Conservation (phyloP, 2,888 invertebrate genomes). For the Drosophila anomalipes region DNA sequence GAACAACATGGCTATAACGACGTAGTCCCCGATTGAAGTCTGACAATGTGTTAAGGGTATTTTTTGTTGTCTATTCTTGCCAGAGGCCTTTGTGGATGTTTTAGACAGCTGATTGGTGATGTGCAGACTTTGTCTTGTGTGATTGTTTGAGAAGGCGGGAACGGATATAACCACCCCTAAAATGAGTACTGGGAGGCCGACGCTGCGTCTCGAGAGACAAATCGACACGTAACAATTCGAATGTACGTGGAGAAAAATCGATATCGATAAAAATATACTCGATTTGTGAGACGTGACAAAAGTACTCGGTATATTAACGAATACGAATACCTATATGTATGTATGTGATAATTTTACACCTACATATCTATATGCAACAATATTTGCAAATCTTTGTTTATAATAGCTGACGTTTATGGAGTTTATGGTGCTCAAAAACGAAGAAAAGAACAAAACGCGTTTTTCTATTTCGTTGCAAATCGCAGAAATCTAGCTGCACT, state of each 20-base stretch:
- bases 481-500: slow-evolving; percentile 21
- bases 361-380: slow-evolving; percentile 67
- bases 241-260: slow-evolving; percentile 1
- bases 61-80: neutral
- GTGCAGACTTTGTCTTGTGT: neutral
- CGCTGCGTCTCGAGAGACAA: neutral
- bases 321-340: slow-evolving; percentile 36
- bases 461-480: slow-evolving; percentile 33
- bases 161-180: neutral
- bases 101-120: neutral
- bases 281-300: slow-evolving; percentile 46
- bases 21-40: neutral
- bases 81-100: neutral
- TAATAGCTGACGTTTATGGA: slow-evolving; percentile 71
- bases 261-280: slow-evolving; percentile 38
- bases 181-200: neutral
- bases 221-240: neutral
- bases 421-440: slow-evolving; percentile 64
- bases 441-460: slow-evolving; percentile 38
- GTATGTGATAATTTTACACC: slow-evolving; percentile 41
- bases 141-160: neutral
- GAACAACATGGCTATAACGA: neutral
- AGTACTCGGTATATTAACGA: slow-evolving; percentile 48
- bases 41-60: neutral
- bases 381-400: slow-evolving; percentile 75